Evolutionary conservation across 2,888 invertebrate species (phyloP).

Genomic region (Mellilla xanthometata): DNA sequence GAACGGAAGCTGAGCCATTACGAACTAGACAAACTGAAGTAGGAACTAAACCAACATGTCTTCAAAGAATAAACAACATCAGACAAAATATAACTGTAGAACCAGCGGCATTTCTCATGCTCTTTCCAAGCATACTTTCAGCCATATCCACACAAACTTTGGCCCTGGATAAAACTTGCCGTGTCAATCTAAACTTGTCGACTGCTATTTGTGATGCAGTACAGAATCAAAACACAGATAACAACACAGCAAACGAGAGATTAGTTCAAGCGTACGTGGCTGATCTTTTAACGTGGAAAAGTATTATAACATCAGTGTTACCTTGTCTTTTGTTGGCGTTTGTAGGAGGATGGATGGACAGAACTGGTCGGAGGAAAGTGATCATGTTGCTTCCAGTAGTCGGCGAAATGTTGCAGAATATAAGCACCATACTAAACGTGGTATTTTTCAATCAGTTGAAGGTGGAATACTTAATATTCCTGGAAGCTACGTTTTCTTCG

Average conservation of each 20-base stretch:
- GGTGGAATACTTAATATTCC: constrained; percentile 80
- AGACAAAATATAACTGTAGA: constrained; percentile 39
- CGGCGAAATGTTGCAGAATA: constrained; percentile 86
- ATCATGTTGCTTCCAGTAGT: constrained; percentile 88
- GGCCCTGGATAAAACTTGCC: constrained; percentile 89
- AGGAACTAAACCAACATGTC: constrained; percentile 14
- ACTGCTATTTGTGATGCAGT: constrained; percentile 86
- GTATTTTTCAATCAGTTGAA: constrained; percentile 87
- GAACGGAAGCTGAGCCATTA: constrained; percentile 19
- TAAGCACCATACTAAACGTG: constrained; percentile 87
- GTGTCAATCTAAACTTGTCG: constrained; percentile 87
- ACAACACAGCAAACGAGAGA: constrained; percentile 61
- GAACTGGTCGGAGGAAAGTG: constrained; percentile 83
- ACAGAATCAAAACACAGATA: constrained; percentile 79
- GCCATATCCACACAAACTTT: constrained; percentile 88
- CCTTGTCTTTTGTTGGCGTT: constrained; percentile 88
- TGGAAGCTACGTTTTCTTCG: constrained; percentile 37
- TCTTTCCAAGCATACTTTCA: constrained; percentile 60
- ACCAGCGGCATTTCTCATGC: constrained; percentile 37
- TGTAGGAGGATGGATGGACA: constrained; percentile 87
- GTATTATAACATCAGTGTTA: constrained; percentile 87
- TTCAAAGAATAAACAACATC: constrained; percentile 20
- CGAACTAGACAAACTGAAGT: constrained; percentile 6
- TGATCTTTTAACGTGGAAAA: constrained; percentile 88
- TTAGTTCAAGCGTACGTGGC: constrained; percentile 85